These are phyloP conservation scores for Dasyornis broadbenti DNA, from an alignment of 2,113 vertebrate species.

Conservation along the genomic window DNA sequence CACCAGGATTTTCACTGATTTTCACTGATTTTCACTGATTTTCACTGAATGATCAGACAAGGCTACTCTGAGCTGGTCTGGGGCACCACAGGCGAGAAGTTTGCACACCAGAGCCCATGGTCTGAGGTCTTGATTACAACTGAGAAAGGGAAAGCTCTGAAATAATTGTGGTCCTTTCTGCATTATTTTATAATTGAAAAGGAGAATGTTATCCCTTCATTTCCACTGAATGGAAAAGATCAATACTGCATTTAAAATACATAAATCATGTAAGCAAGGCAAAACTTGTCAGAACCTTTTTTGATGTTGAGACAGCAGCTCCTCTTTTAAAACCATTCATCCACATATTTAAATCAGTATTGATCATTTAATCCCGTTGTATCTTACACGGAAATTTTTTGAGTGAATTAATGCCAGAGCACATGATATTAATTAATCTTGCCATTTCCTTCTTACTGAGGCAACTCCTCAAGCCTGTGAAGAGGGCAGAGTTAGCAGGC, in stretches of 20 bases:
- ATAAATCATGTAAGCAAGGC: neutral
- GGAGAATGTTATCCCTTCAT: neutral
- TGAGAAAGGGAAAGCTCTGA: neutral
- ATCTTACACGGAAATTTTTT: neutral
- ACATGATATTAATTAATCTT: neutral
- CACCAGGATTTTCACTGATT: neutral
- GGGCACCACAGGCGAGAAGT: neutral
- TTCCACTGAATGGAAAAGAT: neutral
- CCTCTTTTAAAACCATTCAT: neutral
- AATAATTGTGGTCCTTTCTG: neutral
- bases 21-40: neutral
- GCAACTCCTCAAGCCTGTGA: neutral
- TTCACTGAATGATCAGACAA: no score
- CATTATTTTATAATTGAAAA: neutral
- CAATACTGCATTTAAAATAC: neutral
- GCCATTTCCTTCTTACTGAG: neutral
- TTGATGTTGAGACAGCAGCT: neutral
- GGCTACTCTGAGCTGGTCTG: neutral
- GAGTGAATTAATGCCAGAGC: neutral
- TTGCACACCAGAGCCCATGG: accelerated
- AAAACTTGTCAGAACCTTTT: neutral
- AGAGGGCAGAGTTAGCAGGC: neutral
- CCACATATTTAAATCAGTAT: neutral
- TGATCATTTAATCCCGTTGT: neutral
- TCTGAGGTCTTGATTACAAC: neutral